Evolutionary conservation across 2,797 vertebrate genomes (phyloP), one percentile per base, ranked within the genome.

Genomic region (Furcifer pardalis): DNA sequence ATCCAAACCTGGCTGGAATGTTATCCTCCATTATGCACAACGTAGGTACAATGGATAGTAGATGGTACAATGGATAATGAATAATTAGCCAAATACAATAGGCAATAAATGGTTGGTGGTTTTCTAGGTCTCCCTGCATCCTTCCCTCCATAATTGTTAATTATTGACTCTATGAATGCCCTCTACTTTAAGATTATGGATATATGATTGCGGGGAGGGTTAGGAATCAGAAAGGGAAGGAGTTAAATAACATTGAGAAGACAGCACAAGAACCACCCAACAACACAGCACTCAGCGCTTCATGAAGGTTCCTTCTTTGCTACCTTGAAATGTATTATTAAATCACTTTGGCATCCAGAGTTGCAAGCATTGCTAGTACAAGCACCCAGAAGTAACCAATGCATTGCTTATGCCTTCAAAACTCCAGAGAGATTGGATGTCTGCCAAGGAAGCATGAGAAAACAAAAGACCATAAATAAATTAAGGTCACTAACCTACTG

Each of bases 201-300:
- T 17, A 19, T 21, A 19, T 56, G 15, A 19, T 19, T n/a, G n/a
- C 4, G 17, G 17, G 52, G 21, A 19, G 17, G 17, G 19, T 56
- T 56, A 85, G 72, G 86, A 84, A 75, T 87, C 80, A 82, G 89
- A 94, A 90, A 83, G 80, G 80, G 88, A 91, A 88, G 85, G 80
- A 77, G 88, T 88, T 86, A 91, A 90, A 86, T 78, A 88, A 25
- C 1, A 73, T 17, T 35, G 73, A 9, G 10, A 46, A 81, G 56
- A 77, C 78, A 88, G 92, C 90, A 69, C 82, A 89, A 91, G 85
- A 86, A 76, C 88, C 52, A 89, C 88, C 19, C 84, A 89, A 85
- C 83, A 87, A 89, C 83, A 87, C 85, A 79, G 84, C 86, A 89
- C 86, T 79, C 15, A 13, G 7, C 82, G 25, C 49, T 56, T 23